These are phyloP conservation scores for Nasonovia ribisnigri DNA, from an alignment of 2,888 invertebrate species.

Conservation along the genomic window DNA sequence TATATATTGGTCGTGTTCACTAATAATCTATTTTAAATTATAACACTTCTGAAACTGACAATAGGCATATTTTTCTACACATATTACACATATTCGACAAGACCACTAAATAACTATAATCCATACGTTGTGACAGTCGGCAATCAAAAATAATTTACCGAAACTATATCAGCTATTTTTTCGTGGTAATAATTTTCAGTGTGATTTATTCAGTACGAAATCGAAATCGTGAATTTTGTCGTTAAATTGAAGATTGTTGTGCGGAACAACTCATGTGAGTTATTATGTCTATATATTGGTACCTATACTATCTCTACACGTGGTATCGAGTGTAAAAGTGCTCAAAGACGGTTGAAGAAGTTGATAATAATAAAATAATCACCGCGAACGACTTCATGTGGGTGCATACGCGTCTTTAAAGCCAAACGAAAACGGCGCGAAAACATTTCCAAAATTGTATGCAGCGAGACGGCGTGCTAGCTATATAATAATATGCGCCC, in stretches of 20 bases:
- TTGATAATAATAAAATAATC: background rate
- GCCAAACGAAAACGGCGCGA: slow-evolving; percentile 14
- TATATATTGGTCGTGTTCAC: background rate
- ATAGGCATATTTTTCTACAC: too few species aligned
- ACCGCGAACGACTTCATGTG: background rate
- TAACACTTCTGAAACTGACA: background rate
- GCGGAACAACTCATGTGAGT: background rate
- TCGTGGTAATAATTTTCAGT: background rate
- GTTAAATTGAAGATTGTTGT: background rate
- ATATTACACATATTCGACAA: too few species aligned
- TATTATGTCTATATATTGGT: background rate
- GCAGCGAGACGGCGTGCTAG: background rate
- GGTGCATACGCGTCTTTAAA: background rate
- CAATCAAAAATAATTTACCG: background rate
- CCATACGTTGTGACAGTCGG: background rate
- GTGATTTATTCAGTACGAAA: background rate
- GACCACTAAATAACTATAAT: too few species aligned
- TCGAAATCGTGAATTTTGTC: background rate
- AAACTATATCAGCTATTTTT: background rate
- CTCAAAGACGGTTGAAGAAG: background rate
- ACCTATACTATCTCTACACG: too few species aligned
- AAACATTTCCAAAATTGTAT: slow-evolving; percentile 29
- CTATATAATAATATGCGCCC: background rate
- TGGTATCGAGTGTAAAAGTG: background rate
- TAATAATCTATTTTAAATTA: background rate